Evolutionary conservation across 2,113 vertebrate species (phyloP).

Genomic region (Petroica traversi): DNA sequence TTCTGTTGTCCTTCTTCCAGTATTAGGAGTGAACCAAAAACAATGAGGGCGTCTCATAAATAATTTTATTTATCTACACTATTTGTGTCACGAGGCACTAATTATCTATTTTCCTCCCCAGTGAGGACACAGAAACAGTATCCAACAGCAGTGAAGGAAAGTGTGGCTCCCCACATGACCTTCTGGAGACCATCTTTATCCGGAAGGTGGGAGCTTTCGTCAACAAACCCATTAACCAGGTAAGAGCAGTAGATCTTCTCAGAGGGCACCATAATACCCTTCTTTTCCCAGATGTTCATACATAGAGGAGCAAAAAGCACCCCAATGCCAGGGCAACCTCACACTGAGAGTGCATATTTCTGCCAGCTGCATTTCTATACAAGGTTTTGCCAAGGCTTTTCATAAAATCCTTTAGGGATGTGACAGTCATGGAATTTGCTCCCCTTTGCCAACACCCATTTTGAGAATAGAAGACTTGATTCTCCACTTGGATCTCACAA

Average conservation of each 20-base stretch:
- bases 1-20: background rate
- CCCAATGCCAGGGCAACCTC: background rate
- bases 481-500: background rate
- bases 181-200: conserved; percentile 85
- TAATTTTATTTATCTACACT: background rate
- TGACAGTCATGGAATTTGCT: background rate
- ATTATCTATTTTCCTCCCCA: conserved; percentile 21
- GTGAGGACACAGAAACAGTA: conserved; percentile 83
- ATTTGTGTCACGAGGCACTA: background rate
- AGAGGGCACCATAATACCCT: background rate
- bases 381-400: background rate
- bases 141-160: conserved; percentile 83
- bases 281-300: background rate
- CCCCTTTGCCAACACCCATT: background rate
- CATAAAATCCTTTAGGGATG: background rate
- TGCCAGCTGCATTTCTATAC: background rate
- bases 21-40: background rate
- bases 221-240: conserved; percentile 92
- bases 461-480: background rate
- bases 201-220: conserved; percentile 96
- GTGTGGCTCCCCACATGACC: conserved; percentile 80
- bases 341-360: background rate
- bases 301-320: background rate
- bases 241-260: conserved; percentile 50
- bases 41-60: background rate